Conservation (phyloP, 2,113 vertebrate species). For the Myiagra hebetior region DNA sequence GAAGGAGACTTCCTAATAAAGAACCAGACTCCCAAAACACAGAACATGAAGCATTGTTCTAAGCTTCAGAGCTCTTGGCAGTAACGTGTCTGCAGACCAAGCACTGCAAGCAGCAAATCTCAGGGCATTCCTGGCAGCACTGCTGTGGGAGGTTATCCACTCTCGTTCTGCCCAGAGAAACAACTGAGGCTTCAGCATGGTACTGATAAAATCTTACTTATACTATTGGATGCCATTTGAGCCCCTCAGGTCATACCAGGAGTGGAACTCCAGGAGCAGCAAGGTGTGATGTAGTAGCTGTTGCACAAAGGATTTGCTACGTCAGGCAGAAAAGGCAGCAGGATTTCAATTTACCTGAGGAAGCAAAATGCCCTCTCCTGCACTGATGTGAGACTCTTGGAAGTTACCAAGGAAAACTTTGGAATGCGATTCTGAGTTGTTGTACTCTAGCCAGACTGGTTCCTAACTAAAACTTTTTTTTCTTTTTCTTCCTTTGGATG, state of each 20-base stretch:
- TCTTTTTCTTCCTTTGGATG: background rate
- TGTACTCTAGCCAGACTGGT: background rate
- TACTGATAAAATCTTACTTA: background rate
- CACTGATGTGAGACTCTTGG: background rate
- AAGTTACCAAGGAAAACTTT: background rate
- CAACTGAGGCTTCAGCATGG: background rate
- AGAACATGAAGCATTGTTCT: background rate
- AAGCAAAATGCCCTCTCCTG: background rate
- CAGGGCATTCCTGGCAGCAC: background rate
- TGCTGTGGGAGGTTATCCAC: background rate
- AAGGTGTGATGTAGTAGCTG: background rate
- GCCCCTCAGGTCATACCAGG: background rate
- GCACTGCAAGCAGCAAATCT: background rate
- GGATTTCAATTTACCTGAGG: background rate
- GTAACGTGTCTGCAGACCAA: background rate
- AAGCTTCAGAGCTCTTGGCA: background rate
- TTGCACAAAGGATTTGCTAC: background rate
- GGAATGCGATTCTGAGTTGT: background rate
- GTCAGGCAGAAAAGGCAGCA: background rate
- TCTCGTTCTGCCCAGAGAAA: background rate
- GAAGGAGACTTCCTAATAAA: conserved; percentile 56
- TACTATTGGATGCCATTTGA: background rate
- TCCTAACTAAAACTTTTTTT: background rate
- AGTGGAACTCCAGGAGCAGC: background rate
- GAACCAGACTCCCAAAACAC: background rate